Evolutionary conservation across 2,113 vertebrate genomes (phyloP), one percentile per base, ranked within the genome.

Genomic region (Panthera tigris): DNA sequence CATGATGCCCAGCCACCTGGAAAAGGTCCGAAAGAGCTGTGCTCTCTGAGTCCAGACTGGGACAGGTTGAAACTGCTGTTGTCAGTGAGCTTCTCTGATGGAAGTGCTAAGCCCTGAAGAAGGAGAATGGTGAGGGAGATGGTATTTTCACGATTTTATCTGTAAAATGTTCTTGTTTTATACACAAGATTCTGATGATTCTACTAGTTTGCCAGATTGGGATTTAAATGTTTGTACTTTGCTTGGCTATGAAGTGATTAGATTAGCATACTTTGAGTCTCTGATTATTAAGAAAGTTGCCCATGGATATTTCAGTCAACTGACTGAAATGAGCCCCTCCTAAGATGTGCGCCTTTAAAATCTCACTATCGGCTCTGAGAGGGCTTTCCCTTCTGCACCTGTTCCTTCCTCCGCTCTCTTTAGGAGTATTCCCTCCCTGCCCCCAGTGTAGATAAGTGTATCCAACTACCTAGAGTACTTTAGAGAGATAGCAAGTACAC

Each of bases 161-260:
- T 96, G 48, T 95, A 96, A 96, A 84, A 82, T 63, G 45, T 81
- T 92, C 76, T 66, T n/a, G 50, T 96, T 97, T 91, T 91, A 94
- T 74, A 97, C 36, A 82, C 61, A 94, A 55, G 29, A 81, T 27
- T 87, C 10, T 65, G 79, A 76, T 76, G 33, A 71, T 57, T 73
- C 57, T 97, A 36, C 81, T 96, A 95, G 71, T 96, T 97, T 95
- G 95, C 87, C 83, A 63, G 92, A 88, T 89, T 74, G 96, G 14
- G 41, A 92, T 45, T 98, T 96, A 39, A 98, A 61, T 92, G 86
- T 92, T 95, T 91, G 83, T 13, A 27, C 39, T 93, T 89, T 69
- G 55, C 89, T 61, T 85, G 69, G 68, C 61, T 71, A 9, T 36
- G 80, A 80, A 91, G 27, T 52, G 78, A 39, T 81, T 15, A 57